Base-by-base conservation (phyloP, 2,888 invertebrate genomes). In the Elaeidobius kamerunicus region DNA sequence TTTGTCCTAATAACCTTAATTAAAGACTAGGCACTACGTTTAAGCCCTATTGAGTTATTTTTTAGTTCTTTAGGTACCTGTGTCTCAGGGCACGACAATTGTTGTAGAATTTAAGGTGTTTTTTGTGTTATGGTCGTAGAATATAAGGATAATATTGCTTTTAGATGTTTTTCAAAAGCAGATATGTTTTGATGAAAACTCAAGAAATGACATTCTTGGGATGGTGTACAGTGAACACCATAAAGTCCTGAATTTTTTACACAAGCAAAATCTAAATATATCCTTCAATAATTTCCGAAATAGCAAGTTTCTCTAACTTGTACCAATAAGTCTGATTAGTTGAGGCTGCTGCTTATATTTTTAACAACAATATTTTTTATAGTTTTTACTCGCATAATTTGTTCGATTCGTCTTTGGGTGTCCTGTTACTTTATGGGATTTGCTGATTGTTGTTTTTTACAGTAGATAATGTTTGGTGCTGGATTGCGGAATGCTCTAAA, bases 301-400 rank as follows among this genome's bases (percentile, higher is more conserved):
- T 17, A 28, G 49, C 23, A 38, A 49, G 35, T 36, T 18, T 41
- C 27, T 36, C 15, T 30, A n/a, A n/a, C n/a, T 34, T 64, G 59
- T 62, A 65, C 63, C 65, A 60, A 65, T 64, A 69, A 69, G 69
- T 69, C 70, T 70, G 70, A 69, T 65, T 60, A 56, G 67, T 47
- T 65, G 69, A 69, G 69, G 70, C 70, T 69, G 68, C 70, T 65
- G 63, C 66, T 64, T 67, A 65, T 63, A 66, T 36, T 30, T 38
- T 39, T 47, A 20, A 44, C 12, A 16, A 15, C 32, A 15, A 15
- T 14, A 15, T 35, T 35, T 14, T 35, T 35, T 35, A 35, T 46
- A 27, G 28, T 38, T 38, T 7, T n/a, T n/a, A n/a, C 20, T 11
- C 17, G 34, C 23, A 15, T 23, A 34, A 38, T 38, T 36, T 38